Percentiles rank a stretch among this genome's conserved stretches.
Conservation (phyloP, 1,140 invertebrate species). For the Drosophila triauraria region DNA sequence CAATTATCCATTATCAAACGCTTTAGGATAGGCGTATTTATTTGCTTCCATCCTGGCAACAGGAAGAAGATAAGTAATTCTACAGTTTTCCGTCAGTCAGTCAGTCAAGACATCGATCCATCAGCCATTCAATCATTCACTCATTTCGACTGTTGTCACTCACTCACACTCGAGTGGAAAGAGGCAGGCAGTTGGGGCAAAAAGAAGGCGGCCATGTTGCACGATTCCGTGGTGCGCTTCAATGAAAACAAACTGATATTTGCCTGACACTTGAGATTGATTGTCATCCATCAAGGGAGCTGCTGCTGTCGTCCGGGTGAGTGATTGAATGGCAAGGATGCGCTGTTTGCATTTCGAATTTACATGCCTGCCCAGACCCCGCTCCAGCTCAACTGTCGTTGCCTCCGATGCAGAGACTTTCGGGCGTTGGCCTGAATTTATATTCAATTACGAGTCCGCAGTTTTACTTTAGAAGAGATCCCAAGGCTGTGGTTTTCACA, state of each 20-base stretch:
- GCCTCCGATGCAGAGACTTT: conserved; percentile 17
- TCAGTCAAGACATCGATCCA: conserved; percentile 36
- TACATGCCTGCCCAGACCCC: conserved; percentile 49
- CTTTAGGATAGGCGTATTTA: not conserved
- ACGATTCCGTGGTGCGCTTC: conserved; percentile 69
- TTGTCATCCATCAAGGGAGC: conserved; percentile 83
- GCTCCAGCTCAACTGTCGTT: conserved; percentile 7
- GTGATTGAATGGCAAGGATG: conserved; percentile 78
- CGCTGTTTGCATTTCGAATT: conserved; percentile 76
- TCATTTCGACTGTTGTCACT: conserved; percentile 75
- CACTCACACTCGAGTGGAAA: conserved; percentile 52
- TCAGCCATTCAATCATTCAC: conserved; percentile 69
- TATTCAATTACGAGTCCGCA: conserved; percentile 67
- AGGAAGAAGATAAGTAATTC: conserved; percentile 12
- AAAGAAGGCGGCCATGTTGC: conserved; percentile 36
- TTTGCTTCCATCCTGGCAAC: conserved; percentile 8
- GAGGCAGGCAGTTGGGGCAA: conserved; percentile 13
- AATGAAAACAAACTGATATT: conserved; percentile 84
- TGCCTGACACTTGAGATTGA: conserved; percentile 85
- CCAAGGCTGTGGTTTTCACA: conserved; percentile 50
- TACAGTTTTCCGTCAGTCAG: conserved; percentile 27
- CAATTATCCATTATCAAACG: no score
- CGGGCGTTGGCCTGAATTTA: conserved; percentile 50
- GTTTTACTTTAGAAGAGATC: conserved; percentile 18
- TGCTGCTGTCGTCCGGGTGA: conserved; percentile 50